Evolutionary conservation across 2,888 invertebrate species (phyloP).

Genomic region (Andrena praecox): DNA sequence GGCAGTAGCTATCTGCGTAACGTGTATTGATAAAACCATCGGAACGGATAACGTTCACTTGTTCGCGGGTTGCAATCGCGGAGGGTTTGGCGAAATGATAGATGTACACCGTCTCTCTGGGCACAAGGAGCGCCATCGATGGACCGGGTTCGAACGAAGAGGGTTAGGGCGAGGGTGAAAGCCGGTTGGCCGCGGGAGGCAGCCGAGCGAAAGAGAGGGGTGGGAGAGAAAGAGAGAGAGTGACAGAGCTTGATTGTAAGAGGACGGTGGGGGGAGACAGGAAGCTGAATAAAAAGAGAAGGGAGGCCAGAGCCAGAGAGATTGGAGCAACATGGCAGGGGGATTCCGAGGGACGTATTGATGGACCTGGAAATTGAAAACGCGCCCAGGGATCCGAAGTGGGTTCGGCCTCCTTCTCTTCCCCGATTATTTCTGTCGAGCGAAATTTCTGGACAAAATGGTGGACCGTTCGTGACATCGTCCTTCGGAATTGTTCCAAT

Average conservation of each 20-base stretch:
- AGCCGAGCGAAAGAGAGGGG: slow-evolving; percentile 26
- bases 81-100: slow-evolving; percentile 71
- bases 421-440: slow-evolving; percentile 76
- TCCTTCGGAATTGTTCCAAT: neutral
- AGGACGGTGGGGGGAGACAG: slow-evolving; percentile 12
- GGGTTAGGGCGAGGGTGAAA: slow-evolving; percentile 52
- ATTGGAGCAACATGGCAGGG: slow-evolving; percentile 74
- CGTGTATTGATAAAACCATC: slow-evolving; percentile 66
- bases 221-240: slow-evolving; percentile 22
- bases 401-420: slow-evolving; percentile 72
- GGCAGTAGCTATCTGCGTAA: neutral
- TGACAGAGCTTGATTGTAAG: too few species aligned
- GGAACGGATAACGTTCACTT: slow-evolving; percentile 69
- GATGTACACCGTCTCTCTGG: slow-evolving; percentile 73
- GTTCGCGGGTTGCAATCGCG: slow-evolving; percentile 63
- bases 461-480: slow-evolving; percentile 56
- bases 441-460: slow-evolving; percentile 75
- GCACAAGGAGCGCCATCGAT: slow-evolving; percentile 68
- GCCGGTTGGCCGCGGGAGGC: slow-evolving; percentile 60
- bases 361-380: slow-evolving; percentile 84
- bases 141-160: slow-evolving; percentile 57
- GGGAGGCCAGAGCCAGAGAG: slow-evolving; percentile 64
- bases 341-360: slow-evolving; percentile 78
- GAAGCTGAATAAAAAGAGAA: slow-evolving; percentile 47
- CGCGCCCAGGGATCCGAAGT: slow-evolving; percentile 77